Conservation (phyloP, 2,888 invertebrate species). For the Eubasilissa splendida region DNA sequence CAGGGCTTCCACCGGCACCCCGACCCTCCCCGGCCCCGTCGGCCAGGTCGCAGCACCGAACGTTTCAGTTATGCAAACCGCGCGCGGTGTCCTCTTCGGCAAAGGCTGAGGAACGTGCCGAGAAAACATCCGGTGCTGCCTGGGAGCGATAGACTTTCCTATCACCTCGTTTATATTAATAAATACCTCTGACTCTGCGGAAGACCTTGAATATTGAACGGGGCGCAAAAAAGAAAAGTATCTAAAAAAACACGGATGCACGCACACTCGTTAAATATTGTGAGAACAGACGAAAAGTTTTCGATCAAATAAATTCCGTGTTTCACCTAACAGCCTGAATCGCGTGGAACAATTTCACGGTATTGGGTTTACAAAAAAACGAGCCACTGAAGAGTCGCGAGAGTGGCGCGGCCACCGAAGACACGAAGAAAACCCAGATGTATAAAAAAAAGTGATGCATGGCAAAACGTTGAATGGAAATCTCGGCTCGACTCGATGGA, state of each 20-base stretch:
- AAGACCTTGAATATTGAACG: no score
- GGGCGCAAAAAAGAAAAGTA: no score
- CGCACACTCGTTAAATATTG: no score
- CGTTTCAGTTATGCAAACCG: constrained; percentile 43
- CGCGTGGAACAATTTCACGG: constrained; percentile 30
- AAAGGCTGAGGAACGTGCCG: constrained; percentile 38
- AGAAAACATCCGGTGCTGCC: constrained; percentile 31
- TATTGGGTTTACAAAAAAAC: constrained; percentile 6
- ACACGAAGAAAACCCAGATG: neutral
- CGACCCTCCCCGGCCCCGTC: neutral
- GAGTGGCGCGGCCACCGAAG: neutral
- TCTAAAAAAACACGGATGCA: no score
- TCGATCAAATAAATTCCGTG: neutral
- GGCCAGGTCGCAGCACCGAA: constrained; percentile 33
- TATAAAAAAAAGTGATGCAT: constrained; percentile 15
- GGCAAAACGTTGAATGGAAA: constrained; percentile 20
- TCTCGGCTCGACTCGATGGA: neutral
- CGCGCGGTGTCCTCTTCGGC: constrained; percentile 36
- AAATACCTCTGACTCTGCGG: no score
- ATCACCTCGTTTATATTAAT: constrained; percentile 10
- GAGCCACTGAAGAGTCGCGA: neutral
- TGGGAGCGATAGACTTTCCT: neutral
- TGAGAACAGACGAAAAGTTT: neutral
- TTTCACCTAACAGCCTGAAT: constrained; percentile 1
- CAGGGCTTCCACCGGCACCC: constrained; percentile 25